phyloP scores from a whole-genome alignment of 2,888 invertebrate genomes.

The Tachystola acroxantha region DNA sequence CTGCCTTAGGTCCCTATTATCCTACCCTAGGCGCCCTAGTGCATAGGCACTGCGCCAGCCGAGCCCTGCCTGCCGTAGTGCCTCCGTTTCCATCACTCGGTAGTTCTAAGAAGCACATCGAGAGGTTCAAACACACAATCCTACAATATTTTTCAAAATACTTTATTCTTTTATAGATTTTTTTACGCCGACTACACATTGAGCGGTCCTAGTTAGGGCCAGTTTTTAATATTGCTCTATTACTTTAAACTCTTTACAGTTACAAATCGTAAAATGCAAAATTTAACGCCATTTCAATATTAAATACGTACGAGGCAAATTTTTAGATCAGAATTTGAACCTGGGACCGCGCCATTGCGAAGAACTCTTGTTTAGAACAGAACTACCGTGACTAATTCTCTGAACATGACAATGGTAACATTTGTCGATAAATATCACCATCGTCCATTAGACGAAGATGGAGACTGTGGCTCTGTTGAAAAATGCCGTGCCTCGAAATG shows the following conservation, averaged over 20 bases:
- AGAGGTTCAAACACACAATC: slow-evolving; percentile 71
- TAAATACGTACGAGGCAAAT: too few species aligned
- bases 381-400: too few species aligned
- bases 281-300: slow-evolving; percentile 47
- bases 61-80: slow-evolving; percentile 21
- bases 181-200: slow-evolving; percentile 63
- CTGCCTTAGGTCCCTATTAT: slow-evolving; percentile 52
- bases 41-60: slow-evolving; percentile 42
- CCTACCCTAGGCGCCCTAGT: slow-evolving; percentile 69
- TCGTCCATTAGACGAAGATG: too few species aligned
- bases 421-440: too few species aligned
- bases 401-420: too few species aligned
- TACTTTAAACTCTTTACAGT: slow-evolving; percentile 34
- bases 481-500: too few species aligned
- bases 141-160: slow-evolving; percentile 67
- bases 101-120: slow-evolving; percentile 57
- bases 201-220: slow-evolving; percentile 71
- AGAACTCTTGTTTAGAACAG: too few species aligned
- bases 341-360: too few species aligned
- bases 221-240: slow-evolving; percentile 41
- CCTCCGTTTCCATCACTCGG: slow-evolving; percentile 1
- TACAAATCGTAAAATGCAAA: slow-evolving; percentile 54
- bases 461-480: too few species aligned
- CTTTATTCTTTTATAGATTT: slow-evolving; percentile 45
- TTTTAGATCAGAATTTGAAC: too few species aligned